Conservation (phyloP, 2,797 vertebrate species). For the Glyptemys insculpta region DNA sequence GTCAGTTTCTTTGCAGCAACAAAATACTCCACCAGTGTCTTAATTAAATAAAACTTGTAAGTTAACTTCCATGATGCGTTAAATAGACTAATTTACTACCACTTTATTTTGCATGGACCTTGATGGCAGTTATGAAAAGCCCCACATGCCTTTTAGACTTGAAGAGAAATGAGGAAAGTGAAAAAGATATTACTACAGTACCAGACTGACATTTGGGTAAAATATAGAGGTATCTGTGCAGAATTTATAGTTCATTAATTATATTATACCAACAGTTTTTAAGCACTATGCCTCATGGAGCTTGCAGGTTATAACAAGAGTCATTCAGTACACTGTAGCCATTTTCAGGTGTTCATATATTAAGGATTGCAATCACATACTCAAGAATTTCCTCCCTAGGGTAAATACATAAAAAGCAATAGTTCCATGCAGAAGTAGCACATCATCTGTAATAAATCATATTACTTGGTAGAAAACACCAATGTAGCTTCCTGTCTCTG, state of each 20-base stretch:
- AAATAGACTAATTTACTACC: background rate
- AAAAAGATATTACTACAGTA: background rate
- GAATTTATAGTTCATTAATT: background rate
- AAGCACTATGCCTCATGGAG: background rate
- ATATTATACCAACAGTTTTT: background rate
- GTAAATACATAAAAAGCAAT: conserved; percentile 65
- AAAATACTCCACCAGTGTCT: background rate
- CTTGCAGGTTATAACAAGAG: background rate
- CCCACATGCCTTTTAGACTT: background rate
- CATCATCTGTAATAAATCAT: conserved; percentile 77
- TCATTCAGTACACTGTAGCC: background rate
- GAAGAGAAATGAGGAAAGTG: background rate
- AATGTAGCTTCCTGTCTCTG: background rate
- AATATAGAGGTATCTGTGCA: background rate
- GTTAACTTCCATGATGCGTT: background rate
- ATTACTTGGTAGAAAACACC: conserved; percentile 64
- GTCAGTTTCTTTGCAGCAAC: background rate
- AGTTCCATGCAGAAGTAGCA: conserved; percentile 68
- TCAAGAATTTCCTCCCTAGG: conserved; percentile 42
- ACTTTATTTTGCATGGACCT: accelerated
- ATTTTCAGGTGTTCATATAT: conserved; percentile 9
- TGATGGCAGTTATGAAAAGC: background rate
- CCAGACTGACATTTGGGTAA: background rate
- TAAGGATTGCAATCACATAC: conserved; percentile 12
- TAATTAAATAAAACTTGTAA: background rate